Percentiles rank a stretch among this genome's conserved stretches.
phyloP scores from a whole-genome alignment of 2,888 invertebrate genomes.

The Rambutsinella grinnellia region DNA sequence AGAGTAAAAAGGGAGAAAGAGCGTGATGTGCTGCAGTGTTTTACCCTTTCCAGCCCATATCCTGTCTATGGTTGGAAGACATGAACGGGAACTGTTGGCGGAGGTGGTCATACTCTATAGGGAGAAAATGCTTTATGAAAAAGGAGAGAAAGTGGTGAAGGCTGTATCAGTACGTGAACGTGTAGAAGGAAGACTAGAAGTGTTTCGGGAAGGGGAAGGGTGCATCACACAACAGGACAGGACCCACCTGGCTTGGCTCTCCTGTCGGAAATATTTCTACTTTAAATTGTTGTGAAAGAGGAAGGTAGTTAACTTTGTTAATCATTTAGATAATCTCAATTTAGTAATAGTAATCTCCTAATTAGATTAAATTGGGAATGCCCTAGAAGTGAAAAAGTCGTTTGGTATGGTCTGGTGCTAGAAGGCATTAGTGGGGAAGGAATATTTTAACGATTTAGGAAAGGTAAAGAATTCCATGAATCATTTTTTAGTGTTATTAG shows the following conservation, averaged over 20 bases:
- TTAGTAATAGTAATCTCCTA: background rate
- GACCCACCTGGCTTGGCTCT: constrained; percentile 34
- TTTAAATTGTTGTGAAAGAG: background rate
- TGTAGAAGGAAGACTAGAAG: constrained; percentile 20
- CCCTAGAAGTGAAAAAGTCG: background rate
- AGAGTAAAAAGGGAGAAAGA: background rate
- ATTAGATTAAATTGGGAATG: background rate
- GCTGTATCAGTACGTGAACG: constrained; percentile 19
- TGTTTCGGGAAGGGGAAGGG: constrained; percentile 3
- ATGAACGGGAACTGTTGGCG: background rate
- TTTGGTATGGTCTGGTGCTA: too few species aligned
- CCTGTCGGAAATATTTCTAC: background rate
- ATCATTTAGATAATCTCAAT: constrained; percentile 1
- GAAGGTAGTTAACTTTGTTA: background rate
- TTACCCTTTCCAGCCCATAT: background rate
- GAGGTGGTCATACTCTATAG: background rate
- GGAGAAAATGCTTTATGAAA: constrained; percentile 3
- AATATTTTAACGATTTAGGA: too few species aligned
- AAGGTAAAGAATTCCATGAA: too few species aligned
- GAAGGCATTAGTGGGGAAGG: too few species aligned
- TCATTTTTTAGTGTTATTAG: background rate
- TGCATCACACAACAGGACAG: constrained; percentile 18
- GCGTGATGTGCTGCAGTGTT: background rate
- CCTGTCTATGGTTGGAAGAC: background rate
- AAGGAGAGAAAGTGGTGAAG: constrained; percentile 23